A percentile compares a stretch with the other conserved stretches of the same genome.
Evolutionary conservation across 1,140 invertebrate genomes (phyloP).

Genomic region (Drosophila punjabiensis): DNA sequence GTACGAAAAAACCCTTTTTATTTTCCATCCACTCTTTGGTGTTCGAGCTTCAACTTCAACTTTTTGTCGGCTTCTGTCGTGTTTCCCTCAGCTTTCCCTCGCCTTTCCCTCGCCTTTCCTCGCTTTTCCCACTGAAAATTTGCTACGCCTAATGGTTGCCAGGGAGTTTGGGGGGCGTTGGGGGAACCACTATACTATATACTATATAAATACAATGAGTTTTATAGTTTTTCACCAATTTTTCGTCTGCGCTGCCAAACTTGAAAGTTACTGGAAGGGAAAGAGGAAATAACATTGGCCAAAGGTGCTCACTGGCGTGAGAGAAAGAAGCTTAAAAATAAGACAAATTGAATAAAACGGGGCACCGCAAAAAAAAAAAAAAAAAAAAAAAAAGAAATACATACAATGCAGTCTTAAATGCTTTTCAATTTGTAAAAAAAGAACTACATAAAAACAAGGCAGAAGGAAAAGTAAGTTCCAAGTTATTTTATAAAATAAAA

Average conservation of each 20-base stretch:
- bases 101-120: background rate
- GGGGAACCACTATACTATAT: conserved; percentile 24
- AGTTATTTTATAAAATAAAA: background rate
- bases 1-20: conserved; percentile 13
- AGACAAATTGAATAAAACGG: conserved; percentile 17
- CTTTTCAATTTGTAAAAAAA: conserved; percentile 3
- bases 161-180: background rate
- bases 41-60: conserved; percentile 53
- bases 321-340: conserved; percentile 20
- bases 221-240: conserved; percentile 56
- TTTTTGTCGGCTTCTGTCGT: conserved; percentile 56
- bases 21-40: conserved; percentile 20
- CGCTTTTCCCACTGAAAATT: conserved; percentile 36
- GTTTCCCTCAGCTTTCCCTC: conserved; percentile 37
- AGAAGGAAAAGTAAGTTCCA: background rate
- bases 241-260: conserved; percentile 41
- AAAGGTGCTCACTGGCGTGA: conserved; percentile 20
- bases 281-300: conserved; percentile 7
- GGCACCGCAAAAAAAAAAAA: background rate
- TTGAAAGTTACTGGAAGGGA: conserved; percentile 6
- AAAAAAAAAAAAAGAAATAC: background rate
- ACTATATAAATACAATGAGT: conserved; percentile 67
- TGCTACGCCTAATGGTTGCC: conserved; percentile 43
- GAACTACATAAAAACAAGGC: background rate
- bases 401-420: conserved; percentile 12